phyloP scores from a whole-genome alignment of 2,888 invertebrate genomes.

The Caenorhabditis sp. region DNA sequence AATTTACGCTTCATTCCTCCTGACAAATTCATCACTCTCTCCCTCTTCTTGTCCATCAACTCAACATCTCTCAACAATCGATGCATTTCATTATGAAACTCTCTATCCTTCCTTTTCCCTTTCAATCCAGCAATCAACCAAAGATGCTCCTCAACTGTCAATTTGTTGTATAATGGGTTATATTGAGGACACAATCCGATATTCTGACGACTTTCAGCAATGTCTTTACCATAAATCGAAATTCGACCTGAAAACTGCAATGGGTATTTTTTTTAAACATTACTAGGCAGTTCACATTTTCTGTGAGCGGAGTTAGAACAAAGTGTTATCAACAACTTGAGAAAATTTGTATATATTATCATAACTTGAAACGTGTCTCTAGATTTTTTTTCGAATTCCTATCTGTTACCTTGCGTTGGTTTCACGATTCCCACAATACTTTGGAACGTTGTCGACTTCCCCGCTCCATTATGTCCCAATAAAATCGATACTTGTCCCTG shows the following conservation, averaged over 20 bases:
- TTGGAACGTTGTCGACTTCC: constrained; percentile 61
- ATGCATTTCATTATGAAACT: constrained; percentile 42
- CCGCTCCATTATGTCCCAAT: constrained; percentile 70
- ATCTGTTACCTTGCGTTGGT: constrained; percentile 44
- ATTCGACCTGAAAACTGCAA: neutral
- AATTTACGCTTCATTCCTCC: constrained; percentile 69
- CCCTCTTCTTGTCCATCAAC: constrained; percentile 45
- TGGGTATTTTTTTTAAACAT: too few relatives aligned
- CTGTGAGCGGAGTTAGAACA: too few relatives aligned
- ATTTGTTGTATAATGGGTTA: constrained; percentile 62
- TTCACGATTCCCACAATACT: constrained; percentile 58
- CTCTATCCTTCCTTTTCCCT: constrained; percentile 25
- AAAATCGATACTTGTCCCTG: constrained; percentile 66
- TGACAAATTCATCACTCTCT: constrained; percentile 51
- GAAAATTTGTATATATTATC: too few relatives aligned
- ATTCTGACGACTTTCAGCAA: constrained; percentile 42
- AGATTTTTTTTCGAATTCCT: too few relatives aligned
- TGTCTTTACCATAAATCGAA: constrained; percentile 54
- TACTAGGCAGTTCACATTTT: too few relatives aligned
- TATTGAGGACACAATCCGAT: constrained; percentile 66
- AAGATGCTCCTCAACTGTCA: constrained; percentile 68
- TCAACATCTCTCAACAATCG: constrained; percentile 48
- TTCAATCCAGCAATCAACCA: constrained; percentile 61
- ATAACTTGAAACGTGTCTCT: too few relatives aligned
- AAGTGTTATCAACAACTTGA: too few relatives aligned